Evolutionary conservation across 1,140 invertebrate species (phyloP), one percentile per base, ranked within the genome.

Genomic region (Trissolcus basalis): DNA sequence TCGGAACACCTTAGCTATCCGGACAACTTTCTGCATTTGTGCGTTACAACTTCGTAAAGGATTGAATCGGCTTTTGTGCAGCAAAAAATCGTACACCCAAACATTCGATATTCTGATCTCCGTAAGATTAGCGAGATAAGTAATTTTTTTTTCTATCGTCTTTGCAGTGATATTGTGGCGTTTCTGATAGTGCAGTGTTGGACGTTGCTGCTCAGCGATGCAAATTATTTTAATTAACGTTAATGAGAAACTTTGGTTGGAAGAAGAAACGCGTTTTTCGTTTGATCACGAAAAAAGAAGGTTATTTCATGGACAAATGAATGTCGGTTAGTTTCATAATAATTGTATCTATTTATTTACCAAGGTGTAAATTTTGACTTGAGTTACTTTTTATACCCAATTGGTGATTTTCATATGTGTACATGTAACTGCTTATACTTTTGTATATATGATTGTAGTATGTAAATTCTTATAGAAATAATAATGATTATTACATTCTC

Each of bases 1-100:
- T 97, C 96, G 11, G 96, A 98, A 89, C 97, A 99, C 88, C 90
- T 99, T 53, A 98, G 97, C 87, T 98, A 98, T 89, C 97, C 98
- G 2, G 98, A 99, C 86, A 99, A 99, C 89, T 99, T 99, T 89
- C 88, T 99, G 68, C 98, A 99, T 91, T 89, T 96, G 77, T 92
- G 91, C 80, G 80, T 94, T 6, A 67, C 70, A 8, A 79, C 79
- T 9, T 83, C 78, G 70, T 87, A 87, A 86, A 82, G 47, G 49
- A 49, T 12, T n/a, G 11, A 33, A n/a, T 16, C 9, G 9, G 16
- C 4, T 41, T 1, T 16, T 83, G 41, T 61, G 13, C 19, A 73
- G 45, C 48, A 53, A 35, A 1, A n/a, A 3, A 27, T 27, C 19
- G 19, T 27, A 27, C 19, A 43, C 5, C 14, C 0, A 48, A 58